Base-by-base conservation (phyloP, 64 coral and sea anemone genomes). In the Porites lutea region DNA sequence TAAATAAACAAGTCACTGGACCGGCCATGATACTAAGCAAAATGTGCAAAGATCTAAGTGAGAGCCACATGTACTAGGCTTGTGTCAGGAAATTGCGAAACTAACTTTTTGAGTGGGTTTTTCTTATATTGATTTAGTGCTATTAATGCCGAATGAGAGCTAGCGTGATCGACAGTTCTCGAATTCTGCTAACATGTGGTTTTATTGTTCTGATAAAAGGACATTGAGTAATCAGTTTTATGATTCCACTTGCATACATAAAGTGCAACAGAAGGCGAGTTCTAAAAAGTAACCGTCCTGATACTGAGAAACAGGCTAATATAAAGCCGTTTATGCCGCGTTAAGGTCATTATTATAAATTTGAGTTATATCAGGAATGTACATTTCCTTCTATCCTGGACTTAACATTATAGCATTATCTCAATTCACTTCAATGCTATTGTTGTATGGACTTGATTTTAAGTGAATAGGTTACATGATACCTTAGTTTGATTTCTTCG, bases 111-210 rank as follows among this genome's bases (percentile, higher is more conserved):
- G 27, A 37, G 27, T 37, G 27, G 27, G 27, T 37, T 37, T 37
- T 37, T 37, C 27, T 37, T 37, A 37, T 37, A 37, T 37, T 37
- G 27, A 37, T 37, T 37, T 37, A 37, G 27, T 37, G 27, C 27
- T 37, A 37, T 37, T 37, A 37, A 37, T 13, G 16, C 12, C 51
- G 43, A 51, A 6, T 46, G 73, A 19, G 46, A 8, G 48, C 16
- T 49, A 45, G 73, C 48, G 73, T 49, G 45, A 76, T 76, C 15
- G 73, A 51, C 51, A 5, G 73, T 52, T 76, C 7, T 9, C n/a
- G 14, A 13, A 19, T 48, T 75, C 2, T 51, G 73, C 19, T 76
- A 76, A 76, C 73, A 76, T 76, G 73, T 76, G 73, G 73, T 51
- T 76, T 76, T 16, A 76, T 76, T 76, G 73, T 76, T 76, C 47